Base-by-base conservation (phyloP, 1,140 invertebrate species). In the Ostrea denselamellosa region DNA sequence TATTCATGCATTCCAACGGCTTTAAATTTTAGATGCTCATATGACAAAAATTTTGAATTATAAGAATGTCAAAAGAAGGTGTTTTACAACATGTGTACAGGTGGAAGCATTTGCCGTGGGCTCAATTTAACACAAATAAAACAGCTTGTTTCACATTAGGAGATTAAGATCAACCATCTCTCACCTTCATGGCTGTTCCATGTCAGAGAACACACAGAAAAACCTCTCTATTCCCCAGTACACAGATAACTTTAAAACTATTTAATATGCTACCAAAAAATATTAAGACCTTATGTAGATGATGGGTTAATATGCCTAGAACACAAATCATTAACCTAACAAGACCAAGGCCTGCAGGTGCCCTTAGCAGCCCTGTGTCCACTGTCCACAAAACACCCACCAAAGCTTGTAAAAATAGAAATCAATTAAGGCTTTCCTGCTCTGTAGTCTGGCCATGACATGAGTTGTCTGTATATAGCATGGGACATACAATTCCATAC, bases 81-180 rank as follows among this genome's bases (percentile, higher is more conserved):
- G 68, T 77, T 77, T 77, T 25, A 77, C 68, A 77, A 77, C 68
- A 77, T 34, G 68, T 25, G 28, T 25, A 34, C 68, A 77, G 68
- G 68, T 77, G 22, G 68, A 34, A 25, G 12, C 28, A 34, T 14
- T 77, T 28, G 68, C 68, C 68, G 28, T 9, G 17, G 68, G 68
- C 68, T 25, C 10, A 28, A 77, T 14, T 77, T 77, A 77, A 77
- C 68, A 77, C 68, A 77, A 28, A 28, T 77, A 77, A 77, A 77
- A 34, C 68, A 12, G 25, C 68, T 77, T 77, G 68, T 77, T 77
- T 77, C 25, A 34, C 28, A 77, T 77, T 28, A 17, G 10, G 28
- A 77, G 25, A 34, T 25, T 34, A 34, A 8, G 28, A 77, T 77
- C 34, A 77, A 77, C 25, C 68, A 9, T 77, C 22, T 22, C 68